Conservation (phyloP, 2,888 invertebrate species). For the Pimpla rufipes region DNA sequence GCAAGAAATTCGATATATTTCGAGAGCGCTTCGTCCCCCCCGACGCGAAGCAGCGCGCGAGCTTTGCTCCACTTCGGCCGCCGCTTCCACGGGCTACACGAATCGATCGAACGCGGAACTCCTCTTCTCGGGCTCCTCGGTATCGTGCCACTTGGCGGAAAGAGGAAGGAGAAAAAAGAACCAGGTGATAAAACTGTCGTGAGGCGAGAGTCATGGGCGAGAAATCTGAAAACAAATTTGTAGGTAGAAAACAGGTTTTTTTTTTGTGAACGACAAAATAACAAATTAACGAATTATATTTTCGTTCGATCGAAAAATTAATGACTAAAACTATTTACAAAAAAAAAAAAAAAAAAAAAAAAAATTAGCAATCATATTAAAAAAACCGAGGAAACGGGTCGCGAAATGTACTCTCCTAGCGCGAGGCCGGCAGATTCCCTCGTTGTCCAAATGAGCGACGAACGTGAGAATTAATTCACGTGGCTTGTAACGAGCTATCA, state of each 20-base stretch:
- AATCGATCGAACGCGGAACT: slow-evolving; percentile 58
- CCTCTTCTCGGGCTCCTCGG: slow-evolving; percentile 54
- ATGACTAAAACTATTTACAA: too few relatives aligned
- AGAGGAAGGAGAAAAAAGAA: not conserved
- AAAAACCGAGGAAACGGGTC: too few relatives aligned
- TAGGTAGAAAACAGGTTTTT: not conserved
- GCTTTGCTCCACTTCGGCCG: slow-evolving; percentile 62
- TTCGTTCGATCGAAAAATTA: too few relatives aligned
- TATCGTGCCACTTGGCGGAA: not conserved
- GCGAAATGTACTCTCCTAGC: too few relatives aligned
- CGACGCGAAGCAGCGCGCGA: slow-evolving; percentile 24
- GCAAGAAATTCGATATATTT: slow-evolving; percentile 4
- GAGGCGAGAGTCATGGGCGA: not conserved
- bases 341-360: too few relatives aligned
- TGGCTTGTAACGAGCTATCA: too few relatives aligned
- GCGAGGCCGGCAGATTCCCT: too few relatives aligned
- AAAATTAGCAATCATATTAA: not conserved
- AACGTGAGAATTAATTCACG: too few relatives aligned
- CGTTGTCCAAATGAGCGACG: too few relatives aligned
- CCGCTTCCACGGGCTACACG: slow-evolving; percentile 35
- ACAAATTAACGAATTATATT: too few relatives aligned
- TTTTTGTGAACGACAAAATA: too few relatives aligned
- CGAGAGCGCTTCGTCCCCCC: not conserved
- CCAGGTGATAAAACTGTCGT: not conserved
- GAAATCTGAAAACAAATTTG: not conserved